phyloP scores from a whole-genome alignment of 2,113 vertebrate genomes.

The Zapus hudsonius region DNA sequence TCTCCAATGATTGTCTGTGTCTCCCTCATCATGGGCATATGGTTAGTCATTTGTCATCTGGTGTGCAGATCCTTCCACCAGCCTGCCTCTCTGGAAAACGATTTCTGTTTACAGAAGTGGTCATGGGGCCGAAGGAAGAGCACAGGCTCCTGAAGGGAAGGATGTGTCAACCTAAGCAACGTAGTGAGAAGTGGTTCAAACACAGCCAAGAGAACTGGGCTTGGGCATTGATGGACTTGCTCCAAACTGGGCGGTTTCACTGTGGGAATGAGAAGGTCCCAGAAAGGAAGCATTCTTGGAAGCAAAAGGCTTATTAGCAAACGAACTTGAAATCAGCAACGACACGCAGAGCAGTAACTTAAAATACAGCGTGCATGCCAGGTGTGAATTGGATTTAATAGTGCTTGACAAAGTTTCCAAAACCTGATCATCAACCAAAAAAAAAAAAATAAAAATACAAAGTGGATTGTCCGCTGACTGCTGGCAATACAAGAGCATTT shows the following conservation, averaged over 20 bases:
- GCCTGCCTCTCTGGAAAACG: not conserved
- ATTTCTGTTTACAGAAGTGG: slow-evolving; percentile 30
- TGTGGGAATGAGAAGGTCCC: not conserved
- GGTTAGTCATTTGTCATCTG: slow-evolving; percentile 41
- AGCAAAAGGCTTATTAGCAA: not conserved
- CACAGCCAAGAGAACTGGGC: not conserved
- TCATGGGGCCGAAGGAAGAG: slow-evolving; percentile 22
- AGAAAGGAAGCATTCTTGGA: not conserved
- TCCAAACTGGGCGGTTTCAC: not conserved
- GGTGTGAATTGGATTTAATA: not conserved
- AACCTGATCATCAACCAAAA: not conserved
- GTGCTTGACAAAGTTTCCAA: not conserved
- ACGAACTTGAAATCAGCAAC: not conserved
- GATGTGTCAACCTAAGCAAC: slow-evolving; percentile 39
- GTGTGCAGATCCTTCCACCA: slow-evolving; percentile 9
- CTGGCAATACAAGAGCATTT: not conserved
- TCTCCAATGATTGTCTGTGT: not conserved
- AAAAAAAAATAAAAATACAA: not conserved
- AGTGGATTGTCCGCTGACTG: not conserved
- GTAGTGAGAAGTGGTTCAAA: not conserved
- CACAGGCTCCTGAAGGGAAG: slow-evolving; percentile 27
- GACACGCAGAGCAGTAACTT: not conserved
- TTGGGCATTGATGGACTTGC: not conserved
- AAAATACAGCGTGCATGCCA: not conserved
- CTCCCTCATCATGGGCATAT: not conserved